Conservation (phyloP, 2,888 invertebrate species). For the Eledone cirrhosa region DNA sequence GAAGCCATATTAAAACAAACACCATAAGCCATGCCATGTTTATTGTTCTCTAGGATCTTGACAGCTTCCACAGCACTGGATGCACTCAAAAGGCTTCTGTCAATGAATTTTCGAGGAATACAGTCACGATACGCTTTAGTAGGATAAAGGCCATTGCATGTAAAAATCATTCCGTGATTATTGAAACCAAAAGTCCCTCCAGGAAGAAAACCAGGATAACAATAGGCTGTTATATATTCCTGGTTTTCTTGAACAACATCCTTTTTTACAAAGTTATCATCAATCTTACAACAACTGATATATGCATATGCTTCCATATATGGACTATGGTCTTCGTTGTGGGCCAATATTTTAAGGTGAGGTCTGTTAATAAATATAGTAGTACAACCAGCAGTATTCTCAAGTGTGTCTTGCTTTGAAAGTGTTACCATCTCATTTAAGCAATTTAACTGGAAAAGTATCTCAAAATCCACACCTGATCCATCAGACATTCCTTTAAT, state of each 20-base stretch:
- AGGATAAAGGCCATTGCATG: slow-evolving; percentile 42
- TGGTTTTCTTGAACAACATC: background rate
- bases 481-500: slow-evolving; percentile 31
- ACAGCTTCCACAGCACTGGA: slow-evolving; percentile 38
- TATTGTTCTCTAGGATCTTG: slow-evolving; percentile 35
- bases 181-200: slow-evolving; percentile 39
- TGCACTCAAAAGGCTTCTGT: slow-evolving; percentile 40
- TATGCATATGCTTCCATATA: slow-evolving; percentile 25
- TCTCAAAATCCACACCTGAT: slow-evolving; percentile 32
- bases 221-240: slow-evolving; percentile 37
- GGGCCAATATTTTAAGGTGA: slow-evolving; percentile 30
- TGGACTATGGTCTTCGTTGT: slow-evolving; percentile 32
- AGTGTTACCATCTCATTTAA: slow-evolving; percentile 27
- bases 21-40: slow-evolving; percentile 42
- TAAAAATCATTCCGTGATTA: slow-evolving; percentile 40
- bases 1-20: slow-evolving; percentile 44
- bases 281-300: slow-evolving; percentile 24
- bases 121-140: slow-evolving; percentile 24
- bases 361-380: slow-evolving; percentile 31
- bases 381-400: slow-evolving; percentile 29
- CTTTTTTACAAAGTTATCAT: background rate
- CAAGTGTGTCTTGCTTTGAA: background rate
- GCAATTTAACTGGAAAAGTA: slow-evolving; percentile 30
- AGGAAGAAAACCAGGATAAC: slow-evolving; percentile 42
- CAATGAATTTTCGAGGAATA: slow-evolving; percentile 37